Evolutionary conservation across 2,113 vertebrate species (phyloP).

Genomic region (Lasiurus borealis): DNA sequence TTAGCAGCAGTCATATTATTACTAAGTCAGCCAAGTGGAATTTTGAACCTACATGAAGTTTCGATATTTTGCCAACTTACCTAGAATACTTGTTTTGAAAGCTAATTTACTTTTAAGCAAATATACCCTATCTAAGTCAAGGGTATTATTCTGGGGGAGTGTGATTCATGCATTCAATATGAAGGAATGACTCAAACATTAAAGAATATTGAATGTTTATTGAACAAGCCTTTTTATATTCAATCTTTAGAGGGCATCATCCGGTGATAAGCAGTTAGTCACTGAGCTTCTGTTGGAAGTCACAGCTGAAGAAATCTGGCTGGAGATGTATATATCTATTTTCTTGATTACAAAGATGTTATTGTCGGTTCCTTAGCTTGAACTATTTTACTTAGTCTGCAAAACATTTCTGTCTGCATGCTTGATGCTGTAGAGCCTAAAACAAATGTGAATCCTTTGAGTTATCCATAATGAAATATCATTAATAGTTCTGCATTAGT

Average conservation of each 20-base stretch:
- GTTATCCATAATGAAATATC: neutral
- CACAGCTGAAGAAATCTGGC: conserved; percentile 24
- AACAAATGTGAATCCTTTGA: neutral
- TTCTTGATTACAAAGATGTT: conserved; percentile 36
- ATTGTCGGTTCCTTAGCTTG: neutral
- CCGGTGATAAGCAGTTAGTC: neutral
- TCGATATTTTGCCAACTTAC: conserved; percentile 23
- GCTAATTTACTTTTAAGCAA: conserved; percentile 48
- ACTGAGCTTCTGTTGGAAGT: neutral
- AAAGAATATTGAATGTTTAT: conserved; percentile 42
- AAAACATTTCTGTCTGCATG: neutral
- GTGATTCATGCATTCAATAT: neutral
- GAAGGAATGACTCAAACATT: conserved; percentile 3
- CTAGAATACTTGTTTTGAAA: conserved; percentile 51
- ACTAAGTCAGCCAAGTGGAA: neutral
- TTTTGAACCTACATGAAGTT: conserved; percentile 57
- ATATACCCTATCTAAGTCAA: neutral
- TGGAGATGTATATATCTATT: neutral
- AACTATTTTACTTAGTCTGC: neutral
- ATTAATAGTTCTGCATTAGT: neutral
- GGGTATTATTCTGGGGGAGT: neutral
- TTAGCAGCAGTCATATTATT: neutral
- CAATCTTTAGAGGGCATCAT: neutral
- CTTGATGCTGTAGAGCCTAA: neutral
- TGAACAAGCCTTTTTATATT: neutral